Evolutionary conservation across 2,888 invertebrate genomes (phyloP).

Genomic region (Osmoderma eremita): DNA sequence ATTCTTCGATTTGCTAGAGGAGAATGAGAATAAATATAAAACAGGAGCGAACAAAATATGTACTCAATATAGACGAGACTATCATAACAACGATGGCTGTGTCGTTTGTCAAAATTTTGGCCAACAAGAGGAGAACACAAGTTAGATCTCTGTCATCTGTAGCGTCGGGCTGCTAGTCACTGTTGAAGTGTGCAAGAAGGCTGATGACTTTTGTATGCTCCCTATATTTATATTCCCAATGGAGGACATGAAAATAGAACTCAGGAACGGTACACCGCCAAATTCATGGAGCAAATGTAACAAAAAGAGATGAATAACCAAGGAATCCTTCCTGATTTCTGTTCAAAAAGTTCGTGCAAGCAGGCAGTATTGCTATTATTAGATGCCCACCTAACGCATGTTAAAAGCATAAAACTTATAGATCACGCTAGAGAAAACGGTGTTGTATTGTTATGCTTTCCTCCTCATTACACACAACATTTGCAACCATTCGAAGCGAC

Average conservation of each 20-base stretch:
- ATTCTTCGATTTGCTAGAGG: too few relatives aligned
- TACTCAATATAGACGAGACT: constrained; percentile 5
- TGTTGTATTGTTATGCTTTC: constrained; percentile 42
- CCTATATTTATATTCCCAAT: too few relatives aligned
- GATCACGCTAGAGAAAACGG: neutral
- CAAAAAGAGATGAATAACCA: neutral
- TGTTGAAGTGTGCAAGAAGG: neutral
- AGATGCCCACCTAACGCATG: neutral
- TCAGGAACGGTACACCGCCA: too few relatives aligned
- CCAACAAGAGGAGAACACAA: neutral
- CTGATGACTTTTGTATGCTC: too few relatives aligned
- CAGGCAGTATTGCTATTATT: neutral
- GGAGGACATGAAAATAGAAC: too few relatives aligned
- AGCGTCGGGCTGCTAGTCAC: too few relatives aligned
- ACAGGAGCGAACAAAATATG: neutral
- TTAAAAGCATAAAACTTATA: neutral
- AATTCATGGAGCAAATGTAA: constrained; percentile 1
- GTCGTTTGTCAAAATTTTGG: too few relatives aligned
- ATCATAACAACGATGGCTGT: too few relatives aligned
- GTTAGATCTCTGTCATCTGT: too few relatives aligned
- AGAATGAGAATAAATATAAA: neutral
- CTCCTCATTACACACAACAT: constrained; percentile 52
- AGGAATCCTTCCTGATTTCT: neutral
- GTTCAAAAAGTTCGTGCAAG: neutral
- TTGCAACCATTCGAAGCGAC: constrained; percentile 50